Percentiles rank a stretch among this genome's conserved stretches.
These are phyloP conservation scores for Tenthredo distinguenda DNA, from an alignment of 2,888 invertebrate species.

Conservation along the genomic window DNA sequence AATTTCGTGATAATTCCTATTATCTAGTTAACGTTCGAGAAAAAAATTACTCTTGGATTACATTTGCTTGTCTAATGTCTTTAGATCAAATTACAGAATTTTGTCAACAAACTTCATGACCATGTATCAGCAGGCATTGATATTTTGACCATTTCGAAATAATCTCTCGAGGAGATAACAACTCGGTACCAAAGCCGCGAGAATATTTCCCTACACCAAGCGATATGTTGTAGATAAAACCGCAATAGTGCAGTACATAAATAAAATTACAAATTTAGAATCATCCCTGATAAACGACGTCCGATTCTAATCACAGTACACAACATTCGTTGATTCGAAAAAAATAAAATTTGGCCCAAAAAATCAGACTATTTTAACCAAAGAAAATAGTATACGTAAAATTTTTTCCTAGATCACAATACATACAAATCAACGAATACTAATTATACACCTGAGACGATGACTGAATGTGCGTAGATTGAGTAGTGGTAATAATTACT, in stretches of 20 bases:
- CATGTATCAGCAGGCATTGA: neutral
- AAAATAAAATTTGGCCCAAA: neutral
- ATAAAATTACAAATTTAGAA: neutral
- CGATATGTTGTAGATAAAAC: neutral
- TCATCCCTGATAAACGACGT: neutral
- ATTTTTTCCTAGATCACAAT: neutral
- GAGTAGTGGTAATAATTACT: neutral
- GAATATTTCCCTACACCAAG: neutral
- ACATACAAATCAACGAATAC: neutral
- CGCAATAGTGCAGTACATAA: neutral
- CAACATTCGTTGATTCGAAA: too few species aligned
- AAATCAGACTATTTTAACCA: neutral
- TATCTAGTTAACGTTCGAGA: neutral
- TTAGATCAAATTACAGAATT: neutral
- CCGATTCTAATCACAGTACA: neutral
- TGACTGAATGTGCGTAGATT: slow-evolving; percentile 4
- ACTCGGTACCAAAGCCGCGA: neutral
- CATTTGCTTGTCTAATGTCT: neutral
- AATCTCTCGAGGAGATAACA: neutral
- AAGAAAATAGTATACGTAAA: neutral
- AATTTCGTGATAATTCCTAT: neutral
- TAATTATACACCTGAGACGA: neutral
- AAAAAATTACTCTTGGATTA: neutral
- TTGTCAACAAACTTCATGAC: neutral
- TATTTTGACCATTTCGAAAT: neutral